Percentiles rank a stretch among this genome's conserved stretches.
Evolutionary conservation across 2,888 invertebrate species (phyloP).

Genomic region (Chloromyia formosa): DNA sequence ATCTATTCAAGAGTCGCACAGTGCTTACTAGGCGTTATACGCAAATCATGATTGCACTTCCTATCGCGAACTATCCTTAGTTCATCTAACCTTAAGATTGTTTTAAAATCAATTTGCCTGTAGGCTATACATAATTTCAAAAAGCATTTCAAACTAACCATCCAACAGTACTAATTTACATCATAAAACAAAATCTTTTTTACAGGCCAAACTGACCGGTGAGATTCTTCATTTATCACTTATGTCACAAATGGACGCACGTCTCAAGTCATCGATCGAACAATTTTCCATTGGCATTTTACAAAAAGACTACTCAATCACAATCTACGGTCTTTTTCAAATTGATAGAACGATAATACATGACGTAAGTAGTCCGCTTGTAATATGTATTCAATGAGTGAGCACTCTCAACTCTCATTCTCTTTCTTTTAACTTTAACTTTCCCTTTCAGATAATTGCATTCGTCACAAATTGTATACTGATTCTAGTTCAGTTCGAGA

Average conservation of each 20-base stretch:
- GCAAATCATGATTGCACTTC: too few species aligned
- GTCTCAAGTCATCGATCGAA: slow-evolving; percentile 25
- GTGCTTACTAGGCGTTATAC: too few species aligned
- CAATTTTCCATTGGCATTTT: slow-evolving; percentile 14
- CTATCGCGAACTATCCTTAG: too few species aligned
- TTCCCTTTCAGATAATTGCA: slow-evolving; percentile 55
- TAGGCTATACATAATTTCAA: too few species aligned
- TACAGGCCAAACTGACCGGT: slow-evolving; percentile 19
- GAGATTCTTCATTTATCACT: slow-evolving; percentile 14
- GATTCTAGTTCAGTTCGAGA: slow-evolving; percentile 60
- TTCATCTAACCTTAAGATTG: too few species aligned
- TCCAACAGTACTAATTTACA: too few species aligned
- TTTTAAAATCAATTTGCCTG: too few species aligned
- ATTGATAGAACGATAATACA: slow-evolving; percentile 11
- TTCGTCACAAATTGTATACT: slow-evolving; percentile 59
- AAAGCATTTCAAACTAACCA: too few species aligned
- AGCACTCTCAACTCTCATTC: neutral
- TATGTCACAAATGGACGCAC: slow-evolving; percentile 6
- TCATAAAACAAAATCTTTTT: too few species aligned
- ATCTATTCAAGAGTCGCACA: too few species aligned
- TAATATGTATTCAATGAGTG: neutral
- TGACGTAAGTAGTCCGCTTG: slow-evolving; percentile 5
- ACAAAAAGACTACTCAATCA: slow-evolving; percentile 13
- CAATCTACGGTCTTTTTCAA: slow-evolving; percentile 6
- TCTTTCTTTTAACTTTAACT: too few species aligned